Evolutionary conservation across 2,888 invertebrate genomes (phyloP), one percentile per base, ranked within the genome.

Genomic region (Hipparchia sbordonii): DNA sequence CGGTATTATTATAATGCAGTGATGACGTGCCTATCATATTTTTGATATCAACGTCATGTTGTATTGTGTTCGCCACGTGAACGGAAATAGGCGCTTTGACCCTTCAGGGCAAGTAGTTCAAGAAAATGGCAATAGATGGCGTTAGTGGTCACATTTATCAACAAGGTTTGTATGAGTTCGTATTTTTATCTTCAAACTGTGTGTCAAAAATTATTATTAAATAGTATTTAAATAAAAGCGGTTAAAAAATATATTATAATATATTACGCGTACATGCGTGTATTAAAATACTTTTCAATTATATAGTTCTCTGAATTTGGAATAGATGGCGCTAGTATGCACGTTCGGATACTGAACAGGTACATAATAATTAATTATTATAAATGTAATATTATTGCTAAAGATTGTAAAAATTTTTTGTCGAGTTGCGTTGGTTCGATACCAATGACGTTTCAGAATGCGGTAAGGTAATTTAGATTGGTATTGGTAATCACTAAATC

Each of bases 41-140:
- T 77, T 77, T 82, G 78, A 83, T 87, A 84, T 87, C 87, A 83
- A 79, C 77, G 75, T 80, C 78, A 80, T 85, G 79, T 86, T 85
- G 82, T 76, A 87, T 90, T 89, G 89, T 89, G 81, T 76, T 76
- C 82, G 90, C 76, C 92, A 91, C 92, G 92, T 91, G 92, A 77
- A 87, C 89, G 92, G 92, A 92, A 90, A 91, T 88, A 87, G 81
- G 84, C 86, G 87, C 87, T 86, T 87, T 82, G 74, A 74, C 78
- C 77, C 59, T 67, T 48, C 46, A 8, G 6, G 5, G 5, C 4
- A 65, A 74, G 80, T 8, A 69, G 79, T 79, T 85, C 70, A 12
- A 12, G 67, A 23, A 65, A 13, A 2, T 2, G 54, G 12, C 75
- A 67, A 79, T 78, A 92, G 92, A 91, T 91, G 91, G 89, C 90